Percentiles rank a stretch among this genome's conserved stretches.
These are phyloP conservation scores for Mercenaria mercenaria DNA, from an alignment of 1,140 invertebrate species.

Conservation along the genomic window DNA sequence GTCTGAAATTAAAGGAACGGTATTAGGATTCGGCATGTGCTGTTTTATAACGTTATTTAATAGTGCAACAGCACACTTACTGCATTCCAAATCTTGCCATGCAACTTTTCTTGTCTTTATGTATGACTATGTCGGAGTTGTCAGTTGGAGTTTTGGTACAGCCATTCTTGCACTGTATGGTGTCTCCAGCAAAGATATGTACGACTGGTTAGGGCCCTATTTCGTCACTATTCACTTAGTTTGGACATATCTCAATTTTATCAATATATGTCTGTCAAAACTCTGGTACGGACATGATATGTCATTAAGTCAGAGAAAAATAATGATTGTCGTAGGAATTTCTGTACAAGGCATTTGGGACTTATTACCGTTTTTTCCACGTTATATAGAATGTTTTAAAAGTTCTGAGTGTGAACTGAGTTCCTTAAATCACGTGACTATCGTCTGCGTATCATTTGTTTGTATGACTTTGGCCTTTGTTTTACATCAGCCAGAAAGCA, in stretches of 20 bases:
- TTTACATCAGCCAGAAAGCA: constrained; percentile 84
- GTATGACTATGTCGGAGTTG: constrained; percentile 80
- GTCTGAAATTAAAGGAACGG: constrained; percentile 34
- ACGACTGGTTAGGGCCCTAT: constrained; percentile 33
- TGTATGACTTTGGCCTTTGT: constrained; percentile 81
- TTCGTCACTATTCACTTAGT: constrained; percentile 67
- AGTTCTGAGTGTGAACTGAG: constrained; percentile 48
- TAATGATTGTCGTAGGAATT: constrained; percentile 65
- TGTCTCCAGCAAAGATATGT: constrained; percentile 66
- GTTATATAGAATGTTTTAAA: constrained; percentile 66
- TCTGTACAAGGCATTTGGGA: constrained; percentile 58
- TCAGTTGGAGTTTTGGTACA: constrained; percentile 75
- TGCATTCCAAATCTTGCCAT: constrained; percentile 76
- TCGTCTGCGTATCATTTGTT: constrained; percentile 64
- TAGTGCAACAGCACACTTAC: constrained; percentile 75
- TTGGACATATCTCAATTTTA: constrained; percentile 69
- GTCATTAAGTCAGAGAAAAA: constrained; percentile 50
- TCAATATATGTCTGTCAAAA: constrained; percentile 69
- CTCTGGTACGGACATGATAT: constrained; percentile 66
- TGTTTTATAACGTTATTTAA: constrained; percentile 67
- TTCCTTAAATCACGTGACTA: constrained; percentile 70
- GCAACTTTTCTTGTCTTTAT: constrained; percentile 77
- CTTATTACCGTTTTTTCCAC: constrained; percentile 59
- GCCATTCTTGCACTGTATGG: constrained; percentile 72
- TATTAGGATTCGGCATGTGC: constrained; percentile 66